A percentile compares a stretch with the other conserved stretches of the same genome.
These are phyloP conservation scores for Gobiocypris rarus DNA, from an alignment of 2,113 vertebrate species.

Conservation along the genomic window DNA sequence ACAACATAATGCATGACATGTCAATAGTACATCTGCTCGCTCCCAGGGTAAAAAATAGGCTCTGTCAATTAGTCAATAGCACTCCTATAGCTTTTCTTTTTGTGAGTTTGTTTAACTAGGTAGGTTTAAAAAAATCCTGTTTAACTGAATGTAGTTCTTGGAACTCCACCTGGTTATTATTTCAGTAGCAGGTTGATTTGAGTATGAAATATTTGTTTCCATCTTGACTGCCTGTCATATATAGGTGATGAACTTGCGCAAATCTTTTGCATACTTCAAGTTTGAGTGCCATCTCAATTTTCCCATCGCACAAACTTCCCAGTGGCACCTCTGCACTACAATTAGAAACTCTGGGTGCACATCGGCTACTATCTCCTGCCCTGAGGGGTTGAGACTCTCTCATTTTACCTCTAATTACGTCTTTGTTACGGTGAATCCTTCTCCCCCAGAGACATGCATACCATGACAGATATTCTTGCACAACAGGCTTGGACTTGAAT, in stretches of 20 bases:
- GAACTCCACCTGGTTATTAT: neutral
- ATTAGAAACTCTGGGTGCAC: slow-evolving; percentile 6
- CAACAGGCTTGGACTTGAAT: slow-evolving; percentile 63
- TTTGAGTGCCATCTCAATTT: neutral
- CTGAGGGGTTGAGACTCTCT: slow-evolving; percentile 31
- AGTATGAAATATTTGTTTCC: slow-evolving; percentile 3
- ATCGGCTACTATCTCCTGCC: slow-evolving; percentile 22
- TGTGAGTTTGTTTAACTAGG: neutral
- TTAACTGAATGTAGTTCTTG: neutral
- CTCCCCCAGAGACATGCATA: slow-evolving; percentile 28
- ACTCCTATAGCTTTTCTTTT: neutral
- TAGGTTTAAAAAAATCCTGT: neutral
- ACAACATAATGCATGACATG: slow-evolving; percentile 10
- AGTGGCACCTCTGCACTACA: neutral
- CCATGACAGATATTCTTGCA: slow-evolving; percentile 40
- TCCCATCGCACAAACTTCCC: slow-evolving; percentile 1
- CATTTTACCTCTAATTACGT: slow-evolving; percentile 40
- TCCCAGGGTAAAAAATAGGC: neutral
- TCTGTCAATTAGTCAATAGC: neutral
- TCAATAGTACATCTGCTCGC: slow-evolving; percentile 36
- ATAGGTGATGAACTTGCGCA: neutral
- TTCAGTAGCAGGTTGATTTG: neutral
- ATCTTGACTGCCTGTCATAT: neutral
- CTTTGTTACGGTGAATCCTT: slow-evolving; percentile 47
- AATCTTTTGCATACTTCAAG: neutral